phyloP scores from a whole-genome alignment of 1,140 invertebrate genomes.

The Nomia melanderi region DNA sequence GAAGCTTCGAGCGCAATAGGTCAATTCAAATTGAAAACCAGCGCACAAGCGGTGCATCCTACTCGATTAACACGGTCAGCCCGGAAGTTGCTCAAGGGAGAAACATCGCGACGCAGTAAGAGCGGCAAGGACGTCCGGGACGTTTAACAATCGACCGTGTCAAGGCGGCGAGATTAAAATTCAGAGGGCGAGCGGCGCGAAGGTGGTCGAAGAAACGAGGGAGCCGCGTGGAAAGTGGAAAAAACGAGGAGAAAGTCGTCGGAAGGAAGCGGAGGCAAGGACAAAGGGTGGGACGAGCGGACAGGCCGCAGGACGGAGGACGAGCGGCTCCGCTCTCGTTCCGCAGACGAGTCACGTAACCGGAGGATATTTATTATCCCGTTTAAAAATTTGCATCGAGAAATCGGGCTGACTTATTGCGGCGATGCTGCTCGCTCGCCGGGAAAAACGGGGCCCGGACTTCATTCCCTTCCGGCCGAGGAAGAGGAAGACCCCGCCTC shows the following conservation, averaged over 20 bases:
- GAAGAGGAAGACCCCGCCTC: too few species aligned
- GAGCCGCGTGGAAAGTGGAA: not conserved
- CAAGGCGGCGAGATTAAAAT: conserved; percentile 43
- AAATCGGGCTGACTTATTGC: conserved; percentile 44
- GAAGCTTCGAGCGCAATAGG: too few species aligned
- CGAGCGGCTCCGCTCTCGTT: too few species aligned
- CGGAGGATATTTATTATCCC: conserved; percentile 65
- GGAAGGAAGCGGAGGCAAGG: not conserved
- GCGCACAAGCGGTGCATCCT: too few species aligned
- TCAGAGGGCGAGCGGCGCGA: conserved; percentile 25
- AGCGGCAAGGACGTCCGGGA: not conserved
- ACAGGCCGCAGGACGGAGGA: conserved; percentile 1
- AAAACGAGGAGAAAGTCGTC: not conserved
- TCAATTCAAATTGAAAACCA: too few species aligned
- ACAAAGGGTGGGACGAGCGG: conserved; percentile 11
- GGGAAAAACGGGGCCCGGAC: not conserved
- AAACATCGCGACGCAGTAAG: too few species aligned
- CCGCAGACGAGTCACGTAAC: conserved; percentile 42
- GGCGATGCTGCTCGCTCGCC: not conserved
- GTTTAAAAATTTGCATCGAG: conserved; percentile 66
- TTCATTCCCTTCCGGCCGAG: too few species aligned
- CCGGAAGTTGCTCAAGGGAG: too few species aligned
- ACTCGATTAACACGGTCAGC: too few species aligned
- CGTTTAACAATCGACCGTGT: conserved; percentile 42
- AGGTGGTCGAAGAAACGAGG: conserved; percentile 1